A percentile compares a stretch with the other conserved stretches of the same genome.
These are phyloP conservation scores for Papio anubis DNA, from an alignment of 2,113 vertebrate genomes.

Conservation along the genomic window DNA sequence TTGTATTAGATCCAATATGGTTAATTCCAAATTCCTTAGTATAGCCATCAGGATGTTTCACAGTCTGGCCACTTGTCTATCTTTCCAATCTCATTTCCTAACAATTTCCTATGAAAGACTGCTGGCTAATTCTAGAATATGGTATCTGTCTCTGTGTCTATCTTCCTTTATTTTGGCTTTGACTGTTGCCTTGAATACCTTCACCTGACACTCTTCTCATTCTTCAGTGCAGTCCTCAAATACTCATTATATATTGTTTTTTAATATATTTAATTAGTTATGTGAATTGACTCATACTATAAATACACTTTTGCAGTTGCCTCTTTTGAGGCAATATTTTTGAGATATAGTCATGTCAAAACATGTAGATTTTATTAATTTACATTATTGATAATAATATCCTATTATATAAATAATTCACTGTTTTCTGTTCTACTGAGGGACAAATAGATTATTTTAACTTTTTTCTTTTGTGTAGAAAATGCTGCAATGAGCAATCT, in stretches of 20 bases:
- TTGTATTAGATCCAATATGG: not conserved
- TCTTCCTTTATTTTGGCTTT: not conserved
- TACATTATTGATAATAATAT: not conserved
- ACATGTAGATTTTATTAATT: not conserved
- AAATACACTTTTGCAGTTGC: not conserved
- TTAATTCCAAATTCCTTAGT: not conserved
- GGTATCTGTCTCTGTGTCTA: not conserved
- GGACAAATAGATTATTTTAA: not conserved
- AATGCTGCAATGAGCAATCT: not conserved
- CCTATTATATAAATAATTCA: not conserved
- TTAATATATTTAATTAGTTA: constrained; percentile 25
- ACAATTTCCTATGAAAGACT: not conserved
- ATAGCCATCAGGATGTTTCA: not conserved
- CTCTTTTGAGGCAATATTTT: not conserved
- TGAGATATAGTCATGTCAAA: not conserved
- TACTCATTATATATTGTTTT: not conserved
- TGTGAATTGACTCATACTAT: not conserved
- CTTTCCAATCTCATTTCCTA: not conserved
- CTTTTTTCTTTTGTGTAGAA: not conserved
- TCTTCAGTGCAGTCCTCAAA: not conserved
- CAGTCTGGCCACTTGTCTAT: not conserved
- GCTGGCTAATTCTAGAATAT: not conserved
- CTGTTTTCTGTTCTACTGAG: not conserved
- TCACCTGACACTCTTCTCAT: not conserved
- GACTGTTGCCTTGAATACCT: not conserved